phyloP scores from a whole-genome alignment of 2,797 vertebrate species.

The Leuciscus waleckii region DNA sequence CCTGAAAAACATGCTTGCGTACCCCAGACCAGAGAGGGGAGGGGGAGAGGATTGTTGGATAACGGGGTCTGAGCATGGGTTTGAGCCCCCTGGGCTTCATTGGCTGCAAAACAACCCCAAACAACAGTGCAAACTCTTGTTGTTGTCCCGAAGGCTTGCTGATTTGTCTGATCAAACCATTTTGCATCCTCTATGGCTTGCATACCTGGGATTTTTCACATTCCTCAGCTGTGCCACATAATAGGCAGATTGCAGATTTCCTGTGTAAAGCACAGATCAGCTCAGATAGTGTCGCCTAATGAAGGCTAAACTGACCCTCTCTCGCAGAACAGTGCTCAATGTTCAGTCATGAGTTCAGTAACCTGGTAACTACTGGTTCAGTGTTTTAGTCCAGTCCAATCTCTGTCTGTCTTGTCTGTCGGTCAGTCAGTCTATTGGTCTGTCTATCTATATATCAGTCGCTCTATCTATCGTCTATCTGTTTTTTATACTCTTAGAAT shows the following conservation, averaged over 20 bases:
- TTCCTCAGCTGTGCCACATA: constrained; percentile 45
- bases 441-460: background rate
- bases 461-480: background rate
- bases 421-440: background rate
- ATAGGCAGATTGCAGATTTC: constrained; percentile 36
- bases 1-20: constrained; percentile 28
- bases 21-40: constrained; percentile 9
- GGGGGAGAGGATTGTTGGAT: constrained; percentile 34
- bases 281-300: background rate
- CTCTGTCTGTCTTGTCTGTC: background rate
- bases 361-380: background rate
- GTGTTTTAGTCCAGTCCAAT: constrained; percentile 15
- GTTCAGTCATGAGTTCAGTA: background rate
- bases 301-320: background rate
- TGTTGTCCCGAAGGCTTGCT: constrained; percentile 61
- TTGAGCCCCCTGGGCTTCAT: constrained; percentile 33
- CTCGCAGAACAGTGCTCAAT: background rate
- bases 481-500: background rate
- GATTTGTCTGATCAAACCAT: constrained; percentile 54
- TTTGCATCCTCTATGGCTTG: constrained; percentile 56
- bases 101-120: constrained; percentile 12
- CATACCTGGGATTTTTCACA: constrained; percentile 64
- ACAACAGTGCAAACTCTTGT: constrained; percentile 55
- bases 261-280: constrained; percentile 40
- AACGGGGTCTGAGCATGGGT: constrained; percentile 41